Conservation (phyloP, 2,888 invertebrate species). For the Punctoribates punctum region DNA sequence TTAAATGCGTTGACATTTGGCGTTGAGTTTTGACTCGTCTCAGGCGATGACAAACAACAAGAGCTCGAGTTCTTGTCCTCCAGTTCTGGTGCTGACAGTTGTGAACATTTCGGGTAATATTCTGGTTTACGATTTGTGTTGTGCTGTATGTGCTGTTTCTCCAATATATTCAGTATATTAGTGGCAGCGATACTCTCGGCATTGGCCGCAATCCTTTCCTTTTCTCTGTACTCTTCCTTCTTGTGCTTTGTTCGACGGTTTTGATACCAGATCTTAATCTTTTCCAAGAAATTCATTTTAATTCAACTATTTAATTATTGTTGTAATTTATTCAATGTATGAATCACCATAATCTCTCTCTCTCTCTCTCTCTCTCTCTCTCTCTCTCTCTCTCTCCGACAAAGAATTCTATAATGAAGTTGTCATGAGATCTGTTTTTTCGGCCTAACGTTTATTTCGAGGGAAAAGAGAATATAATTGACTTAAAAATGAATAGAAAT, state of each 20-base stretch:
- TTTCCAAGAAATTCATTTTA: neutral
- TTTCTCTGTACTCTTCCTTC: constrained; percentile 11
- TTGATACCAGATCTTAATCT: constrained; percentile 37
- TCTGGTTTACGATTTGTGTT: too few species aligned
- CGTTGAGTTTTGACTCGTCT: neutral
- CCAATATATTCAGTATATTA: constrained; percentile 6
- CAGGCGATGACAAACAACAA: neutral
- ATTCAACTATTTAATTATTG: neutral
- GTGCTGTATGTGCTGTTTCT: neutral
- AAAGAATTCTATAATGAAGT: neutral
- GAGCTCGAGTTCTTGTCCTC: neutral
- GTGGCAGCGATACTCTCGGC: constrained; percentile 17
- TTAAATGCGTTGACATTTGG: neutral
- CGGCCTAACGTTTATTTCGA: neutral
- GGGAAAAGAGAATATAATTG: neutral
- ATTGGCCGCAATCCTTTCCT: neutral
- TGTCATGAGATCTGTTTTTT: neutral
- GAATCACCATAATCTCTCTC: neutral
- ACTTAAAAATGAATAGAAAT: neutral
- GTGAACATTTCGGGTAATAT: neutral
- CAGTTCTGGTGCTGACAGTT: neutral
- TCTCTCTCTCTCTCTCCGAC: neutral
- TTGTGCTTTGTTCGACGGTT: constrained; percentile 18
- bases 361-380: neutral
- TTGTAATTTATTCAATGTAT: neutral